Conservation (phyloP, 2,888 invertebrate species). For the Drosophila dives region DNA sequence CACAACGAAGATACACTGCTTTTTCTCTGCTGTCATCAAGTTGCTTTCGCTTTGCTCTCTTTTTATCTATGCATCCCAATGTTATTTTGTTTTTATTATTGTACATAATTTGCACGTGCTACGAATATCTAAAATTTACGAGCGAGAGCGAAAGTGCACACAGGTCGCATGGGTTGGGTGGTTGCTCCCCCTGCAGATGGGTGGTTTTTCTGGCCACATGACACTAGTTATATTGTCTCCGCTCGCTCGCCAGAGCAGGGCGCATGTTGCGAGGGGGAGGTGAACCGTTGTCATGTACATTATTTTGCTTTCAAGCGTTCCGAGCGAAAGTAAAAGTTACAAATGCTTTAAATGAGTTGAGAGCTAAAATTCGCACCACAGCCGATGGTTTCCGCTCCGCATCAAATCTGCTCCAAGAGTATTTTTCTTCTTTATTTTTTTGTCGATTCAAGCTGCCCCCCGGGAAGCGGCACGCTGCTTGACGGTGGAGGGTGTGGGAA, state of each 20-base stretch:
- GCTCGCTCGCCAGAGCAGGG: not conserved
- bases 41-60: constrained; percentile 7
- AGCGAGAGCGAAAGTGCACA: constrained; percentile 71
- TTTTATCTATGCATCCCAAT: constrained; percentile 3
- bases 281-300: constrained; percentile 70
- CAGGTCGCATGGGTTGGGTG: constrained; percentile 50
- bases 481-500: not conserved
- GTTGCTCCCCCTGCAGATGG: not conserved
- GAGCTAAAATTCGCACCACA: constrained; percentile 7
- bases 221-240: constrained; percentile 55
- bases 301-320: constrained; percentile 74
- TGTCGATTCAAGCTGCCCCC: constrained; percentile 51
- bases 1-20: not conserved
- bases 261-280: not conserved
- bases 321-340: constrained; percentile 70
- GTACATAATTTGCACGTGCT: constrained; percentile 81
- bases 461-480: constrained; percentile 18
- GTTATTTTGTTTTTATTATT: constrained; percentile 59
- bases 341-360: constrained; percentile 71
- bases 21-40: not conserved
- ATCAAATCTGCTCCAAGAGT: constrained; percentile 19
- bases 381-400: not conserved
- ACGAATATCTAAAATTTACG: constrained; percentile 79
- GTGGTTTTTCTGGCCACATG: constrained; percentile 33
- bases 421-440: constrained; percentile 13